Base-by-base conservation (phyloP, 2,113 vertebrate species). In the Rhipidura dahli region DNA sequence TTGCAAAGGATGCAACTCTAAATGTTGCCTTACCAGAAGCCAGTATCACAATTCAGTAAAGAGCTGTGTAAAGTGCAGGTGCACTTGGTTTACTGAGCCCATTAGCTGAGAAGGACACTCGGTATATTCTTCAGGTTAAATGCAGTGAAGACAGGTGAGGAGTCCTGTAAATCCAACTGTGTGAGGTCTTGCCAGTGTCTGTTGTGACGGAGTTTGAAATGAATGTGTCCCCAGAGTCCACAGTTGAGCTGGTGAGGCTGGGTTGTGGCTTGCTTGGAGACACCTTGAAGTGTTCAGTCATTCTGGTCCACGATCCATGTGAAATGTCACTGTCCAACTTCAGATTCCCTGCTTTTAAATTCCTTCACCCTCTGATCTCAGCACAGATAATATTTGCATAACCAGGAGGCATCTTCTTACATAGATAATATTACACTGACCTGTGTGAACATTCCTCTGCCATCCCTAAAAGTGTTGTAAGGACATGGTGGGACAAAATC, bases 391-490 rank as follows among this genome's bases (percentile, higher is more conserved):
- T 13, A 37, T 82, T 84, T 83, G 27, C 51, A 7, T 45, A 54
- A 59, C 18, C 42, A 73, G n/a, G 64, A 86, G 13, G 35, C 30
- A 28, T 20, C 63, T 33, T 88, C 42, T 82, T 47, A 33, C 5
- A 5, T 10, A 30, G 22, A 1, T 64, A 23, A 65, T 35, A 35
- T 44, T 17, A 6, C 1, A 0, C 21, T 69, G 2, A 2, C 40
- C 27, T 69, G 1, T 17, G 3, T 21, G 23, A 13, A 63, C 50
- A 27, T 56, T 83, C 24, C 49, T 83, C 37, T 73, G n/a, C n/a
- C 0, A 2, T 61, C 39, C 39, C 56, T 35, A 8, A 2, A 64
- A 39, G 27, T 4, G 2, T 17, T 3, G 0, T 21, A 15, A 68
- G 3, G 2, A 71, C 4, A 13, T 11, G 15, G 11, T 8, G 10